Percentiles rank a stretch among this genome's conserved stretches.
Evolutionary conservation across 1,140 invertebrate genomes (phyloP).

Genomic region (Popillia japonica): DNA sequence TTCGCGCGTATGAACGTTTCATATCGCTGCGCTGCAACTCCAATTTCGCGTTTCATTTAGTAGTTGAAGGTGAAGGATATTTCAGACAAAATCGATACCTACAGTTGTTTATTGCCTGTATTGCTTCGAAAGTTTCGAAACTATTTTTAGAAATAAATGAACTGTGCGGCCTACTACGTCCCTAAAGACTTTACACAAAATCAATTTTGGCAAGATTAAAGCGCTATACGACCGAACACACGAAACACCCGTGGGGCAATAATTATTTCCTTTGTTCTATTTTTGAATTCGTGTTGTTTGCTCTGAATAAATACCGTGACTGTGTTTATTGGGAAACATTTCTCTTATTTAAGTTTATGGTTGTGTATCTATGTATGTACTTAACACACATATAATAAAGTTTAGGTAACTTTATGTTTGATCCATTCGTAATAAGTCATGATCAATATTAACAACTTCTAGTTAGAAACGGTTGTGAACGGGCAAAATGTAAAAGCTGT

Average conservation of each 20-base stretch:
- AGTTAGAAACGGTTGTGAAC: too few species aligned
- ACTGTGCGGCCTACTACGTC: not conserved
- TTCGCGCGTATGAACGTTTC: too few species aligned
- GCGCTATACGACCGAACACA: not conserved
- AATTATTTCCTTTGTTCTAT: not conserved
- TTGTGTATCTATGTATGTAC: too few species aligned
- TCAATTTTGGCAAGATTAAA: not conserved
- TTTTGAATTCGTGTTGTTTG: not conserved
- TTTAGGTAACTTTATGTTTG: too few species aligned
- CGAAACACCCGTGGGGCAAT: not conserved
- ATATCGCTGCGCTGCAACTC: too few species aligned
- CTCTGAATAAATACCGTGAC: not conserved
- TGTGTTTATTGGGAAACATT: not conserved
- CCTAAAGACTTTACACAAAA: not conserved
- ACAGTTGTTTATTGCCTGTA: not conserved
- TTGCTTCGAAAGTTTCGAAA: not conserved
- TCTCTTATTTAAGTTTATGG: not conserved
- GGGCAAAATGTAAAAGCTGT: too few species aligned
- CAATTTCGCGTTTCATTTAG: too few species aligned
- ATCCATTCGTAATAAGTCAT: too few species aligned
- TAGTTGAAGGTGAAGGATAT: not conserved
- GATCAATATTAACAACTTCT: too few species aligned
- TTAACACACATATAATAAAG: too few species aligned
- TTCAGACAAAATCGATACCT: not conserved
- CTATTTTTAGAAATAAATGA: not conserved